Evolutionary conservation across 2,888 invertebrate species (phyloP).

Genomic region (Nymphalis polychloros): DNA sequence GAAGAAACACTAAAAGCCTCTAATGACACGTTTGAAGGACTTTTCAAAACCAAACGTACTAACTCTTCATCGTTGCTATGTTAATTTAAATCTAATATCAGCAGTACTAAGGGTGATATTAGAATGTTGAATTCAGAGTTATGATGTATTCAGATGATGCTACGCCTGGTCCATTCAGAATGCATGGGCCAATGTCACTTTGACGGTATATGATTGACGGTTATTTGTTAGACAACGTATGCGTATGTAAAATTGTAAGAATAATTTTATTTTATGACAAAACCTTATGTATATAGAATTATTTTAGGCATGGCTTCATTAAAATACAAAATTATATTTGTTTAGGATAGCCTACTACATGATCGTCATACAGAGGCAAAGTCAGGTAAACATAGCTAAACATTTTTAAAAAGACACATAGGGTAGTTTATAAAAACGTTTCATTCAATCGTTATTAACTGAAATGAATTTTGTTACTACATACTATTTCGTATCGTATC

Average conservation of each 20-base stretch:
- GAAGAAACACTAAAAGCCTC: slow-evolving; percentile 43
- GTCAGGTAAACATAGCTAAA: too few relatives aligned
- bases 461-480: too few relatives aligned
- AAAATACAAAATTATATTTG: not conserved
- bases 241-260: slow-evolving; percentile 14
- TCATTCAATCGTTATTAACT: too few relatives aligned
- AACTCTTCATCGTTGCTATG: slow-evolving; percentile 19
- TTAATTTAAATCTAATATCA: slow-evolving; percentile 23
- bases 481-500: too few relatives aligned
- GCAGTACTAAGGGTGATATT: slow-evolving; percentile 19
- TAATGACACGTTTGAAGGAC: slow-evolving; percentile 41
- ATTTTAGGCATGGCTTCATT: not conserved
- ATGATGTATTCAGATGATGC: slow-evolving; percentile 43
- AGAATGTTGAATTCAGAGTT: slow-evolving; percentile 26
- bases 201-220: slow-evolving; percentile 44
- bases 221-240: slow-evolving; percentile 25
- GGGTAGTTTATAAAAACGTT: too few relatives aligned
- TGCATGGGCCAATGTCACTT: slow-evolving; percentile 49
- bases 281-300: not conserved
- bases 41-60: slow-evolving; percentile 16
- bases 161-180: slow-evolving; percentile 38
- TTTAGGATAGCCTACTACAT: too few relatives aligned
- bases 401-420: too few relatives aligned
- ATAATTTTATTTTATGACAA: slow-evolving; percentile 12
- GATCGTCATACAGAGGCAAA: too few relatives aligned